Base-by-base conservation (phyloP, 2,888 invertebrate genomes). In the Drosophila seclusa region DNA sequence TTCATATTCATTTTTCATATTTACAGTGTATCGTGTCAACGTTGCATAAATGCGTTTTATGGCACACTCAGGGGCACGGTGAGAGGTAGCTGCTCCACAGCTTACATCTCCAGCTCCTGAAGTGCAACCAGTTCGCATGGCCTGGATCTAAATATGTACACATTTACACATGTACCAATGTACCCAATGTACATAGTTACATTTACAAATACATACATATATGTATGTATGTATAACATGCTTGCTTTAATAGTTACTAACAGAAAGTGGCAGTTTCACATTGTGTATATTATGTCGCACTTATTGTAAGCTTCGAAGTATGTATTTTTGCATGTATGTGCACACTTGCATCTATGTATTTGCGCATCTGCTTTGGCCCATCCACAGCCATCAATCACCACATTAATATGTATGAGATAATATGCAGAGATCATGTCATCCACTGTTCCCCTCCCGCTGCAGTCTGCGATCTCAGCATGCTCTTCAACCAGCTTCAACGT, bases 191-290 rank as follows among this genome's bases (percentile, higher is more conserved):
- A 16, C 45, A 24, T 49, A 55, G 10, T 36, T 59, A 73, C 59
- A 63, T 52, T 45, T 50, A 57, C 53, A 61, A 31, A 62, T 57
- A 53, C 24, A 57, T 7, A 42, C 45, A 24, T 16, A 16, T 24
- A 24, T n/a, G n/a, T 11, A 24, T n/a, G n/a, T 11, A n/a, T 58
- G 29, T 57, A 54, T 49, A 52, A 62, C 55, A 76, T 52, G 21
- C 53, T 63, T 11, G 32, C 21, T 62, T 49, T 32, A 45, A 48
- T 63, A 65, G 50, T 71, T 52, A 55, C 61, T 78, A 67, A 75
- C 80, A 53, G 63, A 65, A 57, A 71, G 65, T 80, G 78, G 72
- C 78, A 78, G 81, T 78, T 80, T 76, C 58, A 64, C 34, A 80
- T 71, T 66, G 31, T 45, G 6, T 24, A 13, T 68, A 40, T 67